Evolutionary conservation across 2,113 vertebrate species (phyloP), one percentile per base, ranked within the genome.

Genomic region (Cyanocitta stelleri): DNA sequence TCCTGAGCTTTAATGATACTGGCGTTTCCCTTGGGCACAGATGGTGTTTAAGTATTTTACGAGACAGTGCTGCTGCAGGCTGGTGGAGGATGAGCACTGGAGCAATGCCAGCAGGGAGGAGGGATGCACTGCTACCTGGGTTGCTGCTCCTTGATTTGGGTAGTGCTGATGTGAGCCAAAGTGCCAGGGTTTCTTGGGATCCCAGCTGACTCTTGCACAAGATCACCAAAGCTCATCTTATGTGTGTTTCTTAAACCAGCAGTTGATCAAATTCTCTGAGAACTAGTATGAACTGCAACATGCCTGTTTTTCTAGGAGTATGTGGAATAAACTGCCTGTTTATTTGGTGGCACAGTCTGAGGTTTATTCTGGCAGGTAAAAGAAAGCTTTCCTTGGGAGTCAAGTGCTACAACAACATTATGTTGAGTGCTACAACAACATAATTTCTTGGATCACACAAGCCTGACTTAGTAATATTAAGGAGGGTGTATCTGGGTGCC

Each of bases 21-120:
- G 3, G 15, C n/a, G 49, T 83, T 54, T 96, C 66, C 35, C 13
- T 0, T 0, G 30, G 48, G 7, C 58, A 24, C 0, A 0, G 61
- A 24, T 10, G 43, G 23, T 51, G 20, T 72, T 85, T 62, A 37
- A 49, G 49, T 30, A 7, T 27, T 56, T 95, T 33, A 32, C 3
- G 33, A 75, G 56, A 62, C 62, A 83, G 22, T 11, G 44, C 29
- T 92, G 61, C 48, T 49, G 61, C 2, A 8, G 43, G 24, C 24
- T 86, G 20, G 13, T 46, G 84, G 49, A 66, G 76, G 59, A 44
- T 17, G 68, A 87, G 59, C 1, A 0, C 66, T 81, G 90, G 64
- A 73, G 41, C 32, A 20, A 5, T 39, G 74, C 76, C 63, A 79
- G 62, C 3, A 4, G 46, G 9, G n/a, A 75, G 55, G 22, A 41